These are phyloP conservation scores for Alsophila aescularia DNA, from an alignment of 2,888 invertebrate species.

Conservation along the genomic window DNA sequence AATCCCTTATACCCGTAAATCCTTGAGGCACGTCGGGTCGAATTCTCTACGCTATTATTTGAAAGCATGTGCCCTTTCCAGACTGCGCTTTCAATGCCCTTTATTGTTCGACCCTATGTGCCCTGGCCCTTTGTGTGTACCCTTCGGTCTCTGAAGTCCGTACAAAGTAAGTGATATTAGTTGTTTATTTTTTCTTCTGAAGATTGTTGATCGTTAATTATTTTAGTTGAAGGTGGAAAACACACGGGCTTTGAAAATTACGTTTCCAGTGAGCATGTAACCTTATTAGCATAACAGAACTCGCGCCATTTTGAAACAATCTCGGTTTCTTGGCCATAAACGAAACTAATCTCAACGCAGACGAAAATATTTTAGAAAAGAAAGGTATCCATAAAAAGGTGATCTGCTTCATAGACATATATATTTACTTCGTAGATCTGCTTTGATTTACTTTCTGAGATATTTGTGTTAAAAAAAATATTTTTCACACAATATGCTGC, in stretches of 20 bases:
- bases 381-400: no score
- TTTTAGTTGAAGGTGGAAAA: background rate
- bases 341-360: no score
- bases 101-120: conserved; percentile 62
- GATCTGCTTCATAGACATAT: no score
- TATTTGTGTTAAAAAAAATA: no score
- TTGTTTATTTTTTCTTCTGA: conserved; percentile 25
- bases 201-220: conserved; percentile 26
- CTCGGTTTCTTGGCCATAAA: no score
- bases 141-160: conserved; percentile 42
- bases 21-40: conserved; percentile 57
- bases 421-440: no score
- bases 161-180: conserved; percentile 29
- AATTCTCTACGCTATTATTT: conserved; percentile 64
- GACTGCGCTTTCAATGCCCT: conserved; percentile 58
- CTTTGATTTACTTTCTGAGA: no score
- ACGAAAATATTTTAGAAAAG: no score
- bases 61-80: conserved; percentile 67
- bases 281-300: no score
- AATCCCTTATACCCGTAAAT: conserved; percentile 51
- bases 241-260: background rate
- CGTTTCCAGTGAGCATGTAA: background rate
- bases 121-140: conserved; percentile 56
- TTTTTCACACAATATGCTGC: no score
- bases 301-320: no score